phyloP scores from a whole-genome alignment of 2,888 invertebrate species.

The Apamea crenata region DNA sequence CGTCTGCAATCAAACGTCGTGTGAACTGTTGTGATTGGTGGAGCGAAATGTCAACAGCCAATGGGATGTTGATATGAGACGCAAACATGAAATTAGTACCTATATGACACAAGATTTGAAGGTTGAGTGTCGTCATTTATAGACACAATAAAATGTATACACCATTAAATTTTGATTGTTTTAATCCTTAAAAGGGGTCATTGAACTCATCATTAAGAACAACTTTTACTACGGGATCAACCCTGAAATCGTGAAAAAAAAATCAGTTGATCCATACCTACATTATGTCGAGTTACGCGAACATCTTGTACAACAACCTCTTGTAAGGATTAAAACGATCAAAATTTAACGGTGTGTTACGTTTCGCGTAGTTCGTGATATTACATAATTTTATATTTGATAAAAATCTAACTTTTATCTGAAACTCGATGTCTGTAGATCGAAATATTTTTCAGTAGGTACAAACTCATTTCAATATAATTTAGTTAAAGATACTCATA shows the following conservation, averaged over 20 bases:
- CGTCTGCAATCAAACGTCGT: neutral
- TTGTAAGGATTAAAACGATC: too few relatives aligned
- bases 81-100: neutral
- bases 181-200: too few relatives aligned
- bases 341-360: too few relatives aligned
- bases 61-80: neutral
- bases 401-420: neutral
- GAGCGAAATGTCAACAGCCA: conserved; percentile 12
- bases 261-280: too few relatives aligned
- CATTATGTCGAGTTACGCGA: too few relatives aligned
- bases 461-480: neutral
- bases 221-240: too few relatives aligned
- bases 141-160: neutral
- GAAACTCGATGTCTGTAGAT: too few relatives aligned
- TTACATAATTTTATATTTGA: neutral
- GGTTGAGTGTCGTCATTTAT: neutral
- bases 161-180: too few relatives aligned
- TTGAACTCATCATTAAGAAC: too few relatives aligned
- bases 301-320: too few relatives aligned
- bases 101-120: neutral
- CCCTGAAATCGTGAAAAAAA: too few relatives aligned
- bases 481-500: too few relatives aligned
- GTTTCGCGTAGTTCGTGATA: neutral
- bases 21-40: conserved; percentile 6
- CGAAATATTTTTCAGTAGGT: neutral